Base-by-base conservation (phyloP, 2,797 vertebrate genomes). In the Danio choprae region DNA sequence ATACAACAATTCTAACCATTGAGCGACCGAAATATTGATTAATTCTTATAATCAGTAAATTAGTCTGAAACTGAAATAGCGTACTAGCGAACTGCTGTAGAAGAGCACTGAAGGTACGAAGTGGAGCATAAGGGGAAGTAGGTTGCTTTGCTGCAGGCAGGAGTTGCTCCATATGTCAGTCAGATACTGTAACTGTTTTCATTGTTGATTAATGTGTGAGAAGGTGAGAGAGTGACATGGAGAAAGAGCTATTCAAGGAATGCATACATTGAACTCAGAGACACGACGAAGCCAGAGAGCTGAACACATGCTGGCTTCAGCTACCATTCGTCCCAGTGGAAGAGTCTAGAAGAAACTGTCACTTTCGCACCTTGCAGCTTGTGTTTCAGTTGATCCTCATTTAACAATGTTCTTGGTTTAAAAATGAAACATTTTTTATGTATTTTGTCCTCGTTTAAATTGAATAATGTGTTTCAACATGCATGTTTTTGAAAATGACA, bases 231-330 rank as follows among this genome's bases (percentile, higher is more conserved):
- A 67, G 70, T 65, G 81, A 82, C 53, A 71, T 71, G 74, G 68
- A 80, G 43, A 65, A 58, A 53, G 43, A 69, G 56, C 69, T 53
- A 79, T 84, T 74, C 18, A 56, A 50, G 74, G 83, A 87, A 83
- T 81, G 83, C 29, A 71, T 62, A 11, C 67, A 60, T 29, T 60
- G 40, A 40, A 68, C 36, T 40, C 44, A 43, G 46, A 29, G 16
- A 36, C 22, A 65, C 13, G 51, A 56, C 40, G 41, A 68, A 63
- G 48, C n/a, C 22, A 81, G 53, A 41, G 62, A 46, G 36, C 20
- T 51, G 10, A 41, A 7, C 11, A 18, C 3, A 10, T 50, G 41
- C 16, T 16, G 2, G 29, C 29, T 29, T 29, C 12, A n/a, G 22
- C 40, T 55, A 9, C 5, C 63, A n/a, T 18, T 38, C 43, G 38